Evolutionary conservation across 2,888 invertebrate genomes (phyloP).

Genomic region (Hypena proboscidalis): DNA sequence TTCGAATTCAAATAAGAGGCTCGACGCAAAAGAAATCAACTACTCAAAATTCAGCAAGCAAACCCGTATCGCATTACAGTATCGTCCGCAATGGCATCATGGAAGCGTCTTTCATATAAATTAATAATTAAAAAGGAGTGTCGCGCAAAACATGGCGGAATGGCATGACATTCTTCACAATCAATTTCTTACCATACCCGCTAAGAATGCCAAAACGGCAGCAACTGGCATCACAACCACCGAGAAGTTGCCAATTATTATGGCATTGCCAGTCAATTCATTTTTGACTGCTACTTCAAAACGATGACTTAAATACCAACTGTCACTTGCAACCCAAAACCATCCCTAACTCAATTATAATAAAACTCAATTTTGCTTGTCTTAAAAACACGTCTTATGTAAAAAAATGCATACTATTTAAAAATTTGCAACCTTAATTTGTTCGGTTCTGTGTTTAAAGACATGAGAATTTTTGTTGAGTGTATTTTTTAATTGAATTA

Average conservation of each 20-base stretch:
- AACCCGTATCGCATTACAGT: conserved; percentile 21
- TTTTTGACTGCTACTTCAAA: conserved; percentile 46
- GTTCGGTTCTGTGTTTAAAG: conserved; percentile 22
- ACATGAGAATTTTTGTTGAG: conserved; percentile 14
- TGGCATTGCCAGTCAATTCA: conserved; percentile 48
- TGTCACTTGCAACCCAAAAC: conserved; percentile 13
- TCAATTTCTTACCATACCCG: conserved; percentile 53
- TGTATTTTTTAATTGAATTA: conserved; percentile 22
- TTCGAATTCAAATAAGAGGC: too few species aligned
- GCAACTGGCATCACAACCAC: conserved; percentile 38
- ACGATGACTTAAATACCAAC: conserved; percentile 10
- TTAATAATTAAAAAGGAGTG: conserved; percentile 52
- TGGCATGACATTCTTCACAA: conserved; percentile 55
- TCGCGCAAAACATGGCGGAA: conserved; percentile 50
- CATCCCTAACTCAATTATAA: background rate
- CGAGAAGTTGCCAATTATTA: conserved; percentile 53
- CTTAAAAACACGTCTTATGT: background rate
- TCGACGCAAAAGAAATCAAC: conserved; percentile 1
- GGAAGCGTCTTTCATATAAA: conserved; percentile 41
- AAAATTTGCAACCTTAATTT: conserved; percentile 27
- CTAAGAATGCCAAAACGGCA: conserved; percentile 30
- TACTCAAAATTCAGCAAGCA: conserved; percentile 9
- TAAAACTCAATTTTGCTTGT: conserved; percentile 18
- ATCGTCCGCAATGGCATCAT: conserved; percentile 26
- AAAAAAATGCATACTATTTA: conserved; percentile 15